These are phyloP conservation scores for Lophotis ruficrista DNA, from an alignment of 2,113 vertebrate species.

Conservation along the genomic window DNA sequence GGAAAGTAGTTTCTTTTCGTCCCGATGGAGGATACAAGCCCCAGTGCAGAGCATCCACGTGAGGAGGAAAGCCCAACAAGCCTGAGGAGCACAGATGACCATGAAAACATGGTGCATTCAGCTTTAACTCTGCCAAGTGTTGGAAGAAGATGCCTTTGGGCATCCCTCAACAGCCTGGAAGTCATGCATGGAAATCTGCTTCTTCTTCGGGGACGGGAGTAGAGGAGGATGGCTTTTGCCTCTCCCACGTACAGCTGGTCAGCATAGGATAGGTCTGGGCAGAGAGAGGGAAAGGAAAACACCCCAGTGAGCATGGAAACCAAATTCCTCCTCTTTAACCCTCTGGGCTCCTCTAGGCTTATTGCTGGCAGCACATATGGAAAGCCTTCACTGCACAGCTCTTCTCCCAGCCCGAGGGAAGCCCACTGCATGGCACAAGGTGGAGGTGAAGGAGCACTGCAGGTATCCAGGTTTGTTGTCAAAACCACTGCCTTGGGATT, in stretches of 20 bases:
- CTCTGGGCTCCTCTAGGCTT: not conserved
- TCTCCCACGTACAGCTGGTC: not conserved
- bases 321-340: not conserved
- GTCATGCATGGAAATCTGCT: not conserved
- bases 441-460: not conserved
- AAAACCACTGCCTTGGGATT: not conserved
- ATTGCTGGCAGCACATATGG: not conserved
- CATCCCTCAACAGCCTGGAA: not conserved
- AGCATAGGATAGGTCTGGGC: not conserved
- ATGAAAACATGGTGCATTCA: not conserved
- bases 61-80: not conserved
- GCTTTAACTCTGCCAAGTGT: fast-evolving
- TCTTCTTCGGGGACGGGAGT: not conserved
- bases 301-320: not conserved
- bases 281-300: not conserved
- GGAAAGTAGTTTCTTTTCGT: not conserved
- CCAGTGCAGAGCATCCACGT: not conserved
- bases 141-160: not conserved
- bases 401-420: not conserved
- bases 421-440: not conserved
- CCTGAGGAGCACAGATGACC: not conserved
- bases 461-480: not conserved
- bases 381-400: not conserved
- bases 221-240: not conserved
- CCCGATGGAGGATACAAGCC: not conserved